A percentile compares a stretch with the other conserved stretches of the same genome.
Conservation (phyloP, 2,888 invertebrate species). For the Luperina nickerlii region DNA sequence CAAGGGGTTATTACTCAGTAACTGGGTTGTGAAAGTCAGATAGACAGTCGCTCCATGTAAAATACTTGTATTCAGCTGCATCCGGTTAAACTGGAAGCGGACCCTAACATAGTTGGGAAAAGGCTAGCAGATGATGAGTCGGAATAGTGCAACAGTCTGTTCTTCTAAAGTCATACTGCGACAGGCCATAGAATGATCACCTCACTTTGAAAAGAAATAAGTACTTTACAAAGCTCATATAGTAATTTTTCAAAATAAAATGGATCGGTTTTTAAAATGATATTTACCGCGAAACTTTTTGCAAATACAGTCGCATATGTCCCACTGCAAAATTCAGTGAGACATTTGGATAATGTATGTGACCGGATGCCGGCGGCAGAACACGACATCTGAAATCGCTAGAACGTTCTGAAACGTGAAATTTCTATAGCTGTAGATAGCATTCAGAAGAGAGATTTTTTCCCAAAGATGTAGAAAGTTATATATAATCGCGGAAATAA, state of each 20-base stretch:
- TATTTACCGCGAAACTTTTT: constrained; percentile 14
- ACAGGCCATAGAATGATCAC: not conserved
- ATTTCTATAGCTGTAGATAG: constrained; percentile 35
- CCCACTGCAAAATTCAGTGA: constrained; percentile 23
- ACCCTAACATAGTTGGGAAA: too few species aligned
- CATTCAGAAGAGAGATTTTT: not conserved
- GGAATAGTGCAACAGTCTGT: not conserved
- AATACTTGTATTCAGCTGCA: too few species aligned
- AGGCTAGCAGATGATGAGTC: not conserved
- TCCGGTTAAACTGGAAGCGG: too few species aligned
- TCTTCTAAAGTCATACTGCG: not conserved
- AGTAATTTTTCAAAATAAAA: not conserved
- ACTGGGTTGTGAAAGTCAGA: too few species aligned
- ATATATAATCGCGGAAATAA: not conserved
- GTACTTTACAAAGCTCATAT: not conserved
- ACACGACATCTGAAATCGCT: constrained; percentile 45
- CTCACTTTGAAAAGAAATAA: not conserved
- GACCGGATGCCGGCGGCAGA: constrained; percentile 31
- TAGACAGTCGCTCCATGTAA: too few species aligned
- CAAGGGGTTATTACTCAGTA: too few species aligned
- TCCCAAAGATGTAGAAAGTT: too few species aligned
- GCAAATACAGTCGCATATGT: constrained; percentile 8
- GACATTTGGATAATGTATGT: constrained; percentile 49
- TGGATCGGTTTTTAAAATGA: not conserved
- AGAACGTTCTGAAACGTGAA: constrained; percentile 16